phyloP scores from a whole-genome alignment of 2,113 vertebrate species.

The Cranoglanis bouderius region DNA sequence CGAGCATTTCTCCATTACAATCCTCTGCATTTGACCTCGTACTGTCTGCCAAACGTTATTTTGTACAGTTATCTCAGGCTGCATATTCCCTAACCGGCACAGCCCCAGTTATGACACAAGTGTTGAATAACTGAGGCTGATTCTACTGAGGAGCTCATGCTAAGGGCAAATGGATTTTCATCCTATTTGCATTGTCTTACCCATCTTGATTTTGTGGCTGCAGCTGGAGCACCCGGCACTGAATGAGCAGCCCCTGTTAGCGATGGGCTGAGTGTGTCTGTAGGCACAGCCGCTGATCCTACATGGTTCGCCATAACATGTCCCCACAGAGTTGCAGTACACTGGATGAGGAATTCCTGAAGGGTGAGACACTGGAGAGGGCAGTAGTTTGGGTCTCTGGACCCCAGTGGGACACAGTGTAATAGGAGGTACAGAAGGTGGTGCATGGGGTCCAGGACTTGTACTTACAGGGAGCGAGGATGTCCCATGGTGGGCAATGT shows the following conservation, averaged over 20 bases:
- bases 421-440: conserved; percentile 79
- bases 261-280: conserved; percentile 77
- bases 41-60: not conserved
- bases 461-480: conserved; percentile 55
- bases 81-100: not conserved
- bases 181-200: conserved; percentile 67
- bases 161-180: conserved; percentile 16
- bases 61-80: too few relatives aligned
- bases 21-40: not conserved
- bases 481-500: conserved; percentile 71
- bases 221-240: conserved; percentile 77
- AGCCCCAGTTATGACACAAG: not conserved
- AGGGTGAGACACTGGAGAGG: conserved; percentile 76
- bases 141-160: conserved; percentile 3
- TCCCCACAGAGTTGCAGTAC: conserved; percentile 82
- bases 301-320: conserved; percentile 83
- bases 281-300: conserved; percentile 81
- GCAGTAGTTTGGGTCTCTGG: conserved; percentile 80
- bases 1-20: not conserved
- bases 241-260: conserved; percentile 77
- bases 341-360: conserved; percentile 83
- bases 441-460: conserved; percentile 54
- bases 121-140: not conserved
- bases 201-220: conserved; percentile 85
- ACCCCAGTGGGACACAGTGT: conserved; percentile 67